These are phyloP conservation scores for Phaenicophaeus curvirostris DNA, from an alignment of 2,797 vertebrate genomes.

Conservation along the genomic window DNA sequence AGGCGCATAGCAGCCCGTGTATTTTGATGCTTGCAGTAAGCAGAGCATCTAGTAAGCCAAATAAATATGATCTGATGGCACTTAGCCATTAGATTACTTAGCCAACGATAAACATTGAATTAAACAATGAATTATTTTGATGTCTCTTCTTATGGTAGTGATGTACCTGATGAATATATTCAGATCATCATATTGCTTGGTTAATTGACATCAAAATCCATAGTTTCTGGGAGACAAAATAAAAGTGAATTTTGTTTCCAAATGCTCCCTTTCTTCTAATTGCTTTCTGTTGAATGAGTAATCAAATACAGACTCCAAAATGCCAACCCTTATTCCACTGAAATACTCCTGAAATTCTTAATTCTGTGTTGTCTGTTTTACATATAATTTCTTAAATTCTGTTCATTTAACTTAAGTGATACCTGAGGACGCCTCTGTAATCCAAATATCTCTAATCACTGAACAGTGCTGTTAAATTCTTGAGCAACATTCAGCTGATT, in stretches of 20 bases:
- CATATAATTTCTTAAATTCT: not conserved
- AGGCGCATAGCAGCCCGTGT: not conserved
- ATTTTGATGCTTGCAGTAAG: not conserved
- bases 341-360: not conserved
- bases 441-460: not conserved
- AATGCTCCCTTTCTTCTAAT: not conserved
- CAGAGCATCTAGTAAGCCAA: not conserved
- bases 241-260: not conserved
- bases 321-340: not conserved
- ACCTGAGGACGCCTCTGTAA: not conserved
- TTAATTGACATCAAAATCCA: not conserved
- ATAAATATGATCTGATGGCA: not conserved
- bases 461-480: not conserved
- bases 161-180: not conserved
- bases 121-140: not conserved
- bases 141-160: not conserved
- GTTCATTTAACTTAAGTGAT: accelerated
- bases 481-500: not conserved
- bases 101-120: not conserved
- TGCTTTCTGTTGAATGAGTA: not conserved
- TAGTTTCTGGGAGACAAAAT: not conserved
- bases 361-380: not conserved
- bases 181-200: not conserved
- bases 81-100: not conserved
- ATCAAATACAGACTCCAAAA: not conserved